Evolutionary conservation across 2,888 invertebrate genomes (phyloP).

Genomic region (Schrankia costaestrigalis): DNA sequence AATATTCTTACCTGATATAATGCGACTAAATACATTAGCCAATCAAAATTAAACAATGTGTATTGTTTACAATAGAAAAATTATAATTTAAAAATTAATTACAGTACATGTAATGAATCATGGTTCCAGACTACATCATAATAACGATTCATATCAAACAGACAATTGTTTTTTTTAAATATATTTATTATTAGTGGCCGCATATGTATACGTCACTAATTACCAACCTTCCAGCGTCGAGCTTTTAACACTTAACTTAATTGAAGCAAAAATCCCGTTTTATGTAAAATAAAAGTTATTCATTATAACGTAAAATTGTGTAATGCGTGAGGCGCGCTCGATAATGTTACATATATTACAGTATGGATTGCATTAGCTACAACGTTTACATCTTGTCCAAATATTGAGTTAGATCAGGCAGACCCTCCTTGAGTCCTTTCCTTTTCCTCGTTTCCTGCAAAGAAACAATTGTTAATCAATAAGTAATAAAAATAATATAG

Average conservation of each 20-base stretch:
- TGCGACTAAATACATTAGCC: constrained; percentile 19
- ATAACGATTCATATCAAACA: constrained; percentile 33
- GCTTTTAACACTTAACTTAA: constrained; percentile 40
- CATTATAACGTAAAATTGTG: constrained; percentile 42
- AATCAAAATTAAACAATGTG: constrained; percentile 50
- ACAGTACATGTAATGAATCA: constrained; percentile 68
- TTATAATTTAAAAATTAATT: constrained; percentile 81
- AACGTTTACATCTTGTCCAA: constrained; percentile 97
- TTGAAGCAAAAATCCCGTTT: constrained; percentile 45
- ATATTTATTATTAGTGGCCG: constrained; percentile 22
- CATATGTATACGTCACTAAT: too few species aligned
- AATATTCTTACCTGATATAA: constrained; percentile 38
- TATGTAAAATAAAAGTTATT: constrained; percentile 43
- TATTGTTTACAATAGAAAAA: constrained; percentile 72
- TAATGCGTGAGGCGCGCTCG: constrained; percentile 63
- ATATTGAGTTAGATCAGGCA: constrained; percentile 97
- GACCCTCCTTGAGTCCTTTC: constrained; percentile 99
- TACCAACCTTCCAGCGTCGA: constrained; percentile 35
- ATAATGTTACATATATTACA: constrained; percentile 75
- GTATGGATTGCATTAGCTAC: constrained; percentile 69
- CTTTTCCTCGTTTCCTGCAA: constrained; percentile 96
- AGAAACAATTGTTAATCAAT: too few species aligned
- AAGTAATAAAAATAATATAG: constrained; percentile 2
- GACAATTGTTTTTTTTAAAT: constrained; percentile 21
- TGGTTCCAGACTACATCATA: constrained; percentile 30